These are phyloP conservation scores for Emesis russula DNA, from an alignment of 2,888 invertebrate genomes.

Conservation along the genomic window DNA sequence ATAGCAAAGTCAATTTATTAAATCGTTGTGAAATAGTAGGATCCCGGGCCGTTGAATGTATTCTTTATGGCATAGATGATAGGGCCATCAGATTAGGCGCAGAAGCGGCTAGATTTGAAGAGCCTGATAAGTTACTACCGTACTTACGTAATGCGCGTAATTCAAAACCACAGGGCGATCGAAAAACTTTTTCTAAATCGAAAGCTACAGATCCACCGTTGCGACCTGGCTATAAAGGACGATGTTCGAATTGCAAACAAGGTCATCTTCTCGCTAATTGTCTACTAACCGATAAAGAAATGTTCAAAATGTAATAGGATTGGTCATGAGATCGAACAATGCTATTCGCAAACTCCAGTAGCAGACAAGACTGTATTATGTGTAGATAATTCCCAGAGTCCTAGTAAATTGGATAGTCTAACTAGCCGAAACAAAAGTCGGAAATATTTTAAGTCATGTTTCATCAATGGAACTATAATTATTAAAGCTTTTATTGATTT, in stretches of 20 bases:
- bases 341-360: no score
- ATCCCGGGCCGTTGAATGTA: constrained; percentile 45
- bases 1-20: constrained; percentile 76
- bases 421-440: neutral
- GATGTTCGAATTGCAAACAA: neutral
- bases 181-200: neutral
- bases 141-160: constrained; percentile 35
- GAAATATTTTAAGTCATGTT: neutral
- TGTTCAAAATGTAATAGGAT: no score
- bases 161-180: neutral
- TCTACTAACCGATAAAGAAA: neutral
- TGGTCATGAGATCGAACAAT: no score
- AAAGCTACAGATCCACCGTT: neutral
- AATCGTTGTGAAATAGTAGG: constrained; percentile 46
- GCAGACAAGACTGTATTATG: no score
- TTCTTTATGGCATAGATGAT: constrained; percentile 48
- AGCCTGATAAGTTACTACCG: constrained; percentile 42
- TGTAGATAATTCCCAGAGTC: neutral
- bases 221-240: neutral
- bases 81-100: constrained; percentile 39
- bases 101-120: constrained; percentile 46
- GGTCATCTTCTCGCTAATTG: neutral
- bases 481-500: neutral
- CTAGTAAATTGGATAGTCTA: no score
- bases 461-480: neutral